Evolutionary conservation across 2,888 invertebrate genomes (phyloP).

Genomic region (Caenorhabditis sulstoni): DNA sequence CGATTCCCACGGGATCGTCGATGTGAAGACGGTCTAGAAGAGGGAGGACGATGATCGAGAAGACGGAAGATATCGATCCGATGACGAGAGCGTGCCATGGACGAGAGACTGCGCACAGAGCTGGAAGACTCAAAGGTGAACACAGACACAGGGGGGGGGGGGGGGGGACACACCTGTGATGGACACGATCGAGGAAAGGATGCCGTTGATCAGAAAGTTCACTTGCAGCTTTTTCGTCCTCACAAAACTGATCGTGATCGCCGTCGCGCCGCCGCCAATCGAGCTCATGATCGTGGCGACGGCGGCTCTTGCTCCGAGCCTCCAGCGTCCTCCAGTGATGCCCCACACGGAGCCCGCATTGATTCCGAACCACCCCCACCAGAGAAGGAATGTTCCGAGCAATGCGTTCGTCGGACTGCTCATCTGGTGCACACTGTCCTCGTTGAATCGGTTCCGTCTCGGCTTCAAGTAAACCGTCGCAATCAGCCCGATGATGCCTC

Average conservation of each 20-base stretch:
- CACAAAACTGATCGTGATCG: constrained; percentile 73
- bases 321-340: constrained; percentile 73
- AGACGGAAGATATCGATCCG: constrained; percentile 70
- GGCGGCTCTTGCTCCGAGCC: constrained; percentile 73
- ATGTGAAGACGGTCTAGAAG: constrained; percentile 69
- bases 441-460: constrained; percentile 72
- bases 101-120: constrained; percentile 73
- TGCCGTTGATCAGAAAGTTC: constrained; percentile 72
- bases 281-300: constrained; percentile 75
- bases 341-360: constrained; percentile 76
- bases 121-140: constrained; percentile 38
- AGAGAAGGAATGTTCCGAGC: constrained; percentile 77
- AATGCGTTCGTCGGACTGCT: constrained; percentile 75
- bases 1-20: constrained; percentile 75
- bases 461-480: constrained; percentile 77
- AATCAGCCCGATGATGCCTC: constrained; percentile 76
- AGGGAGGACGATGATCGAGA: constrained; percentile 71
- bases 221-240: constrained; percentile 73
- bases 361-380: constrained; percentile 78
- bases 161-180: constrained; percentile 66
- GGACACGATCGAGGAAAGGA: constrained; percentile 72
- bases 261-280: constrained; percentile 78
- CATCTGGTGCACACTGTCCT: constrained; percentile 73
- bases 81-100: constrained; percentile 75
- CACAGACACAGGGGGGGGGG: not conserved